phyloP scores from a whole-genome alignment of 1,140 invertebrate genomes.

The Vanessa tameamea region DNA sequence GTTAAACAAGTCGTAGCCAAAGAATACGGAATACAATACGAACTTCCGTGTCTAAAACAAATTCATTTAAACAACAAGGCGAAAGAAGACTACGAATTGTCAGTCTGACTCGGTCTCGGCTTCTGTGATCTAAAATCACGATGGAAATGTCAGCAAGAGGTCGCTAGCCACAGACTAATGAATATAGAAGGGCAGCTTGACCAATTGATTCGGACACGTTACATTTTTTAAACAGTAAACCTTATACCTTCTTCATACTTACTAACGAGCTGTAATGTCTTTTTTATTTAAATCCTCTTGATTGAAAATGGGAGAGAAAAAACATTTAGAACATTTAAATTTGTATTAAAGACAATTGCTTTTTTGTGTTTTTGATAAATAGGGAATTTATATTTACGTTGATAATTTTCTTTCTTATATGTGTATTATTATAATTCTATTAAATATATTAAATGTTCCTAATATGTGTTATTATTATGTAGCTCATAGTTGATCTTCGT shows the following conservation, averaged over 20 bases:
- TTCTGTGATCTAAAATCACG: conserved; percentile 50
- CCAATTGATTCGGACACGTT: not conserved
- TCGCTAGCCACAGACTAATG: conserved; percentile 29
- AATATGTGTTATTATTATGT: too few species aligned
- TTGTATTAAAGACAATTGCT: too few species aligned
- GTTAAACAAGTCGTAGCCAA: not conserved
- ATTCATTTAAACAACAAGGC: conserved; percentile 24
- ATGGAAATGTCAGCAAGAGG: conserved; percentile 47
- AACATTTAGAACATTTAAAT: too few species aligned
- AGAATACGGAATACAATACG: not conserved
- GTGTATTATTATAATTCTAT: too few species aligned
- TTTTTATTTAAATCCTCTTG: too few species aligned
- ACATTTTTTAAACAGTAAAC: not conserved
- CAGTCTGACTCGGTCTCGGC: conserved; percentile 38
- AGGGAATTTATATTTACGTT: too few species aligned
- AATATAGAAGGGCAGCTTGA: not conserved
- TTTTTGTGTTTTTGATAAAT: too few species aligned
- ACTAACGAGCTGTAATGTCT: too few species aligned
- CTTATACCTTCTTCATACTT: not conserved
- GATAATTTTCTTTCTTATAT: too few species aligned
- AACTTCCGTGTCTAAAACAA: not conserved
- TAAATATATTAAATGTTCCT: too few species aligned
- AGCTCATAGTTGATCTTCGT: too few species aligned
- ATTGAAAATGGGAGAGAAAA: too few species aligned
- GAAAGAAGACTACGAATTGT: conserved; percentile 33